phyloP scores from a whole-genome alignment of 2,888 invertebrate genomes.

The Carcina quercana region DNA sequence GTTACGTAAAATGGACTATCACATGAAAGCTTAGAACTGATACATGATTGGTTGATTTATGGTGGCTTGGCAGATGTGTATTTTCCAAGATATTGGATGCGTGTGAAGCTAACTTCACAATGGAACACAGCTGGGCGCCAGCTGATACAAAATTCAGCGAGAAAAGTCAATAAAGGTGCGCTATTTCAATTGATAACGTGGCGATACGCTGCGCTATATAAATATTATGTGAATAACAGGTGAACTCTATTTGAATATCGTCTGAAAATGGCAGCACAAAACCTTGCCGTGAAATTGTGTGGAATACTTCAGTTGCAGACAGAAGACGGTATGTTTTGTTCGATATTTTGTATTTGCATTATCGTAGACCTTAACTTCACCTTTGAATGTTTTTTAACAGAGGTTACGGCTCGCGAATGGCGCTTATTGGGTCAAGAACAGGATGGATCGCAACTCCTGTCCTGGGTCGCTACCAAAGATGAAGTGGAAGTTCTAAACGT shows the following conservation, averaged over 20 bases:
- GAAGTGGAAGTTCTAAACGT: conserved; percentile 55
- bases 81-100: conserved; percentile 32
- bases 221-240: conserved; percentile 29
- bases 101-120: conserved; percentile 40
- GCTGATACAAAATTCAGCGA: conserved; percentile 65
- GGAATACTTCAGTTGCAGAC: conserved; percentile 65
- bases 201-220: conserved; percentile 24
- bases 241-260: conserved; percentile 24
- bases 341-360: background rate
- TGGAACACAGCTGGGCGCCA: conserved; percentile 64
- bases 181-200: conserved; percentile 39
- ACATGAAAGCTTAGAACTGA: too few relatives aligned
- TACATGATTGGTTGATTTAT: conserved; percentile 43
- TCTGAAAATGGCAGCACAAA: conserved; percentile 54
- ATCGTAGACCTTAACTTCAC: background rate
- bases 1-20: too few relatives aligned
- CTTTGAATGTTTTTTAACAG: conserved; percentile 42
- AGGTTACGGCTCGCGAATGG: conserved; percentile 82
- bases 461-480: conserved; percentile 73
- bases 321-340: conserved; percentile 53
- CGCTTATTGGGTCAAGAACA: conserved; percentile 87
- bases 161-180: conserved; percentile 55
- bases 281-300: conserved; percentile 75
- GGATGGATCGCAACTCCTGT: conserved; percentile 81
- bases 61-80: conserved; percentile 23